phyloP scores from a whole-genome alignment of 2,797 vertebrate genomes.

The Tokudaia muenninki region DNA sequence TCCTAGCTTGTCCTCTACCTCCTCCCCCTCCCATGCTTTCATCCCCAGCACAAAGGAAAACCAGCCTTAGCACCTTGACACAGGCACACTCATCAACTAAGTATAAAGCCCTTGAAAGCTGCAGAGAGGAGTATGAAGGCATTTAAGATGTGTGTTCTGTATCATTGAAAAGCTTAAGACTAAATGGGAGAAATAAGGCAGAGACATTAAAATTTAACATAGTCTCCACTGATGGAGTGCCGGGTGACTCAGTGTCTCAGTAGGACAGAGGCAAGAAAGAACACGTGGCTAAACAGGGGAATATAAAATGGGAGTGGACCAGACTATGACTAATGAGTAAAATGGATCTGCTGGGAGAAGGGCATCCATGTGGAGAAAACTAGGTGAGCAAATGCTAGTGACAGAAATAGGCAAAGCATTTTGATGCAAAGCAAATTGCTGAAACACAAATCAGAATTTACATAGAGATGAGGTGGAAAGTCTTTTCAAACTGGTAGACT shows the following conservation, averaged over 20 bases:
- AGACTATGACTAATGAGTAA: not conserved
- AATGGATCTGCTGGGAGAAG: not conserved
- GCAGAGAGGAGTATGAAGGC: conserved; percentile 43
- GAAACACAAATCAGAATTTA: conserved; percentile 42
- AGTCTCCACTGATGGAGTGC: not conserved
- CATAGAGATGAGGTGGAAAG: conserved; percentile 36
- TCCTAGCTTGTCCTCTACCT: not conserved
- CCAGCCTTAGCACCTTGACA: conserved; percentile 1
- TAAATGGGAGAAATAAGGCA: conserved; percentile 14
- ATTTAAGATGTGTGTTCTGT: not conserved
- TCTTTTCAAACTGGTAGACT: not conserved
- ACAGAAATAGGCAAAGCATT: not conserved
- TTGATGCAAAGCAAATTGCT: not conserved
- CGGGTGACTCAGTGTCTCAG: conserved; percentile 6
- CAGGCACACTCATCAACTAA: not conserved
- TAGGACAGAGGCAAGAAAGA: not conserved
- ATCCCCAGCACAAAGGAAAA: not conserved
- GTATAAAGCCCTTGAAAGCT: conserved; percentile 19
- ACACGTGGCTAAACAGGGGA: not conserved
- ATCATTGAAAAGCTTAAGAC: conserved; percentile 43
- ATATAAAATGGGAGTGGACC: not conserved
- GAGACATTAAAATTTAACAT: conserved; percentile 1
- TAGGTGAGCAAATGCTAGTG: conserved; percentile 2
- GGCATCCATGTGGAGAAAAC: not conserved
- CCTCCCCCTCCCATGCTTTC: not conserved